Conservation (phyloP, 2,797 vertebrate genomes). For the Tapirus indicus region DNA sequence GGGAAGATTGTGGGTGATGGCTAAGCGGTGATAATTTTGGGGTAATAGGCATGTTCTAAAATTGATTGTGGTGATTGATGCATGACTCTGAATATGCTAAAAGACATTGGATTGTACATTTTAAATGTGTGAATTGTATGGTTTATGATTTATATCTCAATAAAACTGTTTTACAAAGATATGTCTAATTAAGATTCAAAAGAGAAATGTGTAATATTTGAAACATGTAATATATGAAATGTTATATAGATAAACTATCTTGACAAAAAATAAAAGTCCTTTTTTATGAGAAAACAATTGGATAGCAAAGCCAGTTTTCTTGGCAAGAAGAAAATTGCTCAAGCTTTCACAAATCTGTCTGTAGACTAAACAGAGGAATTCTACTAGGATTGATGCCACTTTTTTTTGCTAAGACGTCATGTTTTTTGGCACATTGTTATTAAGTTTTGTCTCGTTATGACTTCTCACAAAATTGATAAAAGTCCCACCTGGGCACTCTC, state of each 20-base stretch:
- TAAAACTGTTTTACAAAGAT: constrained; percentile 7
- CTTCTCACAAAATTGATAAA: constrained; percentile 17
- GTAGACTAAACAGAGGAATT: background rate
- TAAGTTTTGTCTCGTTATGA: background rate
- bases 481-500: background rate
- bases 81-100: background rate
- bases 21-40: background rate
- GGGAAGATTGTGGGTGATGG: background rate
- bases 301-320: background rate
- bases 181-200: constrained; percentile 39
- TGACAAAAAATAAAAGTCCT: constrained; percentile 32
- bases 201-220: constrained; percentile 3
- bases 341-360: background rate
- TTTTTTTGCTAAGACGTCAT: background rate
- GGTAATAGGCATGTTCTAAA: background rate
- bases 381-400: background rate
- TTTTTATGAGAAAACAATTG: constrained; percentile 18
- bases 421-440: constrained; percentile 4
- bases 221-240: background rate
- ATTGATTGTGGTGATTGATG: background rate
- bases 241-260: background rate
- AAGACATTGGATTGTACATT: background rate
- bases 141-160: background rate
- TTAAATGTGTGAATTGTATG: background rate
- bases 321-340: constrained; percentile 49